Conservation (phyloP, 2,888 invertebrate genomes). For the Rotaria sp. region DNA sequence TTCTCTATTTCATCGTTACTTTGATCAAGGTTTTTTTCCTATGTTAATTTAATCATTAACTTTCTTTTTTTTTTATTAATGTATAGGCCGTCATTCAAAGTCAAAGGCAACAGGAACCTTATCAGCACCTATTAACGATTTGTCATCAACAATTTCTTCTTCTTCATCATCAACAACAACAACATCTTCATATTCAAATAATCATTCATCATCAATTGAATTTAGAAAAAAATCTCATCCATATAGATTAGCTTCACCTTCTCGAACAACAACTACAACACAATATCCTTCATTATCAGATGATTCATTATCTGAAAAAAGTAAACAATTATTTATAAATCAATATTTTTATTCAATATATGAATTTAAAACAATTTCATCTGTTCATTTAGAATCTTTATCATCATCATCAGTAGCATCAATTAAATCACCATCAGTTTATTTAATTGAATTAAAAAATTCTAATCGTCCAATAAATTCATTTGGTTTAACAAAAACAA, state of each 20-base stretch:
- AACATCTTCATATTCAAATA: neutral
- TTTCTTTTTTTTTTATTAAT: too few species aligned
- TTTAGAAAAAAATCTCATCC: neutral
- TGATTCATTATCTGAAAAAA: slow-evolving; percentile 12
- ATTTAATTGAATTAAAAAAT: neutral
- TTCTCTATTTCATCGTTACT: neutral
- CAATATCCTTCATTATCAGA: neutral
- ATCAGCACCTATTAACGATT: neutral
- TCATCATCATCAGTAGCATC: neutral
- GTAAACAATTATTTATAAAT: neutral
- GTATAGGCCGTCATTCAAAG: neutral
- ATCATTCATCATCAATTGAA: neutral
- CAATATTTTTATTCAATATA: neutral
- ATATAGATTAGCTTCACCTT: neutral
- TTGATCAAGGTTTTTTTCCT: neutral
- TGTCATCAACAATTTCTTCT: neutral
- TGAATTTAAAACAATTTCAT: too few species aligned
- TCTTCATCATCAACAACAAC: neutral
- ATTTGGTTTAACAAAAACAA: slow-evolving; percentile 19
- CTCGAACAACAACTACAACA: neutral
- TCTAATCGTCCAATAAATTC: neutral
- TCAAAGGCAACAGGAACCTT: neutral
- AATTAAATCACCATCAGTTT: neutral
- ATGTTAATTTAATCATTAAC: neutral
- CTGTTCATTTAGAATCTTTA: neutral